Base-by-base conservation (phyloP, 2,797 vertebrate genomes). In the Cynodonichthys magdalenae region DNA sequence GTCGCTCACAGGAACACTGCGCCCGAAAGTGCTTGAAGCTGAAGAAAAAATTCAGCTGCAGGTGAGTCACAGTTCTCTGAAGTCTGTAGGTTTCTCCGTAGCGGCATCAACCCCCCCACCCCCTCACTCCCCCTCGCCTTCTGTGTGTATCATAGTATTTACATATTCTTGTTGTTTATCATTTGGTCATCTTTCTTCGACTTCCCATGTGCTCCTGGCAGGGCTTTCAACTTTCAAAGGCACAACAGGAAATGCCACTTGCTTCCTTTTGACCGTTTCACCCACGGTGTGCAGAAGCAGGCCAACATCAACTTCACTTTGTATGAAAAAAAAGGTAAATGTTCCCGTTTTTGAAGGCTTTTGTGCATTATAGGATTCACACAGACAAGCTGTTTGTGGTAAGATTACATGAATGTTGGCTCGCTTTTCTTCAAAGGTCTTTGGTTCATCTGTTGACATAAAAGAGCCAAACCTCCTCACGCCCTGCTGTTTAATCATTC, bases 251-350 rank as follows among this genome's bases (percentile, higher is more conserved):
- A 95, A 87, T 99, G 97, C 89, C 93, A 95, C 84, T 95, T 97
- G 94, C 95, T 98, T 75, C 95, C 96, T 77, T 98, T 96, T 73
- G 97, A 97, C 85, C 95, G 95, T 65, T 94, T 96, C 92, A 94
- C 93, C 79, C 93, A 90, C 74, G 95, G 95, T 63, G 94, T 93
- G 74, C 94, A 93, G 90, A 95, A 92, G 77, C 95, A 94, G 74
- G 91, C 93, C 80, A 92, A 94, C 82, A 89, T 90, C 81, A 93
- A 94, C 69, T 96, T 95, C 65, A 95, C 96, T 83, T 91, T 99
- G 78, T 99, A 95, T 58, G 96, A 99, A 91, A 97, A 96, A 80
- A 99, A 99, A 97, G 97, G 97, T 97, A 93, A 93, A 80, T 49
- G 48, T 27, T 10, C 0, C n/a, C 0, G 6, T 17, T 46, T 36